Base-by-base conservation (phyloP, 2,888 invertebrate genomes). In the Plagodis pulveraria region DNA sequence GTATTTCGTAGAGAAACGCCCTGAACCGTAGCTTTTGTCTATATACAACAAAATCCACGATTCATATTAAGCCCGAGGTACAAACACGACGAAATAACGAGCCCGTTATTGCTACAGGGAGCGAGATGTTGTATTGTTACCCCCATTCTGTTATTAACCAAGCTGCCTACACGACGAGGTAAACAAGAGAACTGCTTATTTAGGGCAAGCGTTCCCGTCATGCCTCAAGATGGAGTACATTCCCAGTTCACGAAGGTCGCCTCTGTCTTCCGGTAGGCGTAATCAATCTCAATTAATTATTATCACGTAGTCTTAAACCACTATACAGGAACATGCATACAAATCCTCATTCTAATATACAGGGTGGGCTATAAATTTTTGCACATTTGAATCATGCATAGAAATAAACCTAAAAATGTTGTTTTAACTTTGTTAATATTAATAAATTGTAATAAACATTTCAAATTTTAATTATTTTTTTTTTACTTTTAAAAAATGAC, bases 221-320 rank as follows among this genome's bases (percentile, higher is more conserved):
- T 63, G 60, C 61, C 61, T 52, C 52, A 50, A 56, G 63, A 64
- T 57, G 38, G 52, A 56, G 53, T 41, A 41, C 47, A 55, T 40
- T 51, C 53, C 40, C 38, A 48, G 48, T 60, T 22, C 22, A 38
- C 48, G 79, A 79, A 79, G 70, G 74, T 73, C 67, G 10, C 5
- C 5, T 9, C 40, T 40, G 10, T 10, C 22, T 22, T 22, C 22
- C 8, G 0, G 9, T 40, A 1, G 66, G 71, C 11, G 71, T 76
- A 76, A 82, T 84, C 81, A 79, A 83, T 84, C 81, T 80, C 80
- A 79, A 83, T 83, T 83, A 81, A 81, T 81, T 78, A 77, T 77
- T 74, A 70, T 76, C 72, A 70, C 65, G 53, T 58, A 36, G 62
- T 71, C 60, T 71, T 58, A 22, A 47, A 55, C 46, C 42, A 45